Evolutionary conservation across 2,113 vertebrate species (phyloP), one percentile per base, ranked within the genome.

Genomic region (Notarius quadriscutis): DNA sequence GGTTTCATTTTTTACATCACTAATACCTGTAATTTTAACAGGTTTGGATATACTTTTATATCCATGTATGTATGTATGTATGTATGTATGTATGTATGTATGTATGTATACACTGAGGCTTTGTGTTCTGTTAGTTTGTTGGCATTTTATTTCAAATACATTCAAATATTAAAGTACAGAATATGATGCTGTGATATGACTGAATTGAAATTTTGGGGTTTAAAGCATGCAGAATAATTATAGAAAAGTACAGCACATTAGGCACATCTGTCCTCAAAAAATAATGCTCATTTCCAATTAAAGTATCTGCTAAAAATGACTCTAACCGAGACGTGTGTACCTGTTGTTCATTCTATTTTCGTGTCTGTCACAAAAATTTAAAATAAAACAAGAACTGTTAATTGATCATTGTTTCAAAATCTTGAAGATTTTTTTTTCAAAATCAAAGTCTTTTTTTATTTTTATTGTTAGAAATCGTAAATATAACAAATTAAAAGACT

Each of bases 211-310:
- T 11, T 71, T 53, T 55, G 4, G 17, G 8, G 8, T n/a, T 30
- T 80, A 65, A 78, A 79, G 85, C 85, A 86, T 69, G 69, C 57
- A 53, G 22, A 15, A 14, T 67, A 25, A 69, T 82, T 77, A 87
- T 69, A 90, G 67, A 69, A 77, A 65, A 78, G 78, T 87, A 84
- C 57, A 87, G 83, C 74, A 83, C 87, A 90, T 87, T 87, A 88
- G 71, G 84, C 89, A 75, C 71, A 65, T 90, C 75, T 84, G 41
- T 87, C 78, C 81, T 75, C 48, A 65, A 77, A 5, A 78, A 72
- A 2, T 57, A 41, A 41, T 67, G 72, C 57, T 81, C 2, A 85
- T 79, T 50, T 72, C 62, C 85, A 81, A 81, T 81, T 62, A 50
- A 57, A 58, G 27, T 81, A 53, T 9, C 58, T 57, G 25, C 55